Evolutionary conservation across 2,797 vertebrate species (phyloP), one percentile per base, ranked within the genome.

Genomic region (Sebastes aleutianus): DNA sequence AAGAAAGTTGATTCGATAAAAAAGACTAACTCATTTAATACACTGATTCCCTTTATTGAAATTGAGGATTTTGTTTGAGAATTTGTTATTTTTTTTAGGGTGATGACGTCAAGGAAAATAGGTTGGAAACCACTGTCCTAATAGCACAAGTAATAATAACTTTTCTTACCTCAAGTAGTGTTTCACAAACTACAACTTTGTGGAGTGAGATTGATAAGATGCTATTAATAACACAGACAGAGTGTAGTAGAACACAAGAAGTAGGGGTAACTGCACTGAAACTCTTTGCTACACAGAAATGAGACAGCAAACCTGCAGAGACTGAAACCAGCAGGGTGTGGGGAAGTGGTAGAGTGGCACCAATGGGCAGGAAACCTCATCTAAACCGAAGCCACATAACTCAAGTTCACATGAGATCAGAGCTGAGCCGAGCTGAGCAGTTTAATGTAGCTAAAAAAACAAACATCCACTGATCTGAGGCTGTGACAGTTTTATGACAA

Each of bases 331-430:
- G 53, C 66, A 18, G 8, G 2, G 14, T 36, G 11, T 36, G 56
- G 8, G 32, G 64, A 74, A 26, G 70, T 20, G 56, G 27, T 14
- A 2, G 1, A 20, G 10, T 22, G 67, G 63, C 13, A 12, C 0
- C 0, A 1, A 1, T 47, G n/a, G 26, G 31, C 66, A 69, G 62
- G 77, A 91, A 90, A 80, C 83, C 74, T 47, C 81, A 79, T 1
- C 3, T 32, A 11, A 66, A 62, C 63, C 4, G 1, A 39, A 53
- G 7, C 67, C 58, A 24, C 53, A 67, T 3, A 9, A 12, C 10
- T 24, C 0, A 24, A 10, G 12, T 68, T 62, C 31, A 63, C 71
- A 77, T 20, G 22, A 70, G 20, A 70, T 22, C 34, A 61, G 12
- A 32, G 29, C 18, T 3, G 11, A 31, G 16, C 16, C 10, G 26